Base-by-base conservation (phyloP, 2,113 vertebrate genomes). In the Anthoscopus minutus region DNA sequence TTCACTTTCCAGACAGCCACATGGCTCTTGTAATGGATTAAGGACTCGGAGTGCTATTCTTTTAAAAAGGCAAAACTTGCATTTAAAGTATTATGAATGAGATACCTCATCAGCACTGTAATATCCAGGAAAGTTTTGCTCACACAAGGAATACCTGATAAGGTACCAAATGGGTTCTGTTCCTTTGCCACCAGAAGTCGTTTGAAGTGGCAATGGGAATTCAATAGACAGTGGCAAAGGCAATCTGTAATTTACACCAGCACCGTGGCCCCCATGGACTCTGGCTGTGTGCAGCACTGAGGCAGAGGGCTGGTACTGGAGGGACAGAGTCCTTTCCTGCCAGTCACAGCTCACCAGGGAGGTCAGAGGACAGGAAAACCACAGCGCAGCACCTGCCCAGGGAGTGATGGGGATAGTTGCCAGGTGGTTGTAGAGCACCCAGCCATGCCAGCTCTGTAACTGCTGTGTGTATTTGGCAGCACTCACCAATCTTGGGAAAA, bases 321-420 rank as follows among this genome's bases (percentile, higher is more conserved):
- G 40, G 45, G 45, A 22, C 54, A 33, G 38, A 76, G 40, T 18
- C 44, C 21, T 45, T 25, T 53, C 45, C 33, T 81, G 53, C 33
- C 33, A 54, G 33, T 37, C 11, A 1, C 50, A 53, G 79, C 40
- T 45, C 12, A 0, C 2, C 3, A 9, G 23, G 24, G 19, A 71
- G 18, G 25, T 58, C 44, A 48, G 48, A 51, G 64, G 7, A 61
- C 3, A 2, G 53, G 60, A 56, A 44, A 54, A 54, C 20, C 5
- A 1, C 0, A 0, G 31, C 2, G 12, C 60, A 69, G 27, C 69
- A 54, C 37, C 69, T 15, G 5, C 33, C 50, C 54, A 7, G 11
- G 73, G 51, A 70, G 30, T 0, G 3, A 35, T 38, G 33, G 17
- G 14, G 54, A 13, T 33, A 66, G 51, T 4, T 61, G 21, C 47